phyloP scores from a whole-genome alignment of 2,797 vertebrate genomes.

The Tapirus indicus region DNA sequence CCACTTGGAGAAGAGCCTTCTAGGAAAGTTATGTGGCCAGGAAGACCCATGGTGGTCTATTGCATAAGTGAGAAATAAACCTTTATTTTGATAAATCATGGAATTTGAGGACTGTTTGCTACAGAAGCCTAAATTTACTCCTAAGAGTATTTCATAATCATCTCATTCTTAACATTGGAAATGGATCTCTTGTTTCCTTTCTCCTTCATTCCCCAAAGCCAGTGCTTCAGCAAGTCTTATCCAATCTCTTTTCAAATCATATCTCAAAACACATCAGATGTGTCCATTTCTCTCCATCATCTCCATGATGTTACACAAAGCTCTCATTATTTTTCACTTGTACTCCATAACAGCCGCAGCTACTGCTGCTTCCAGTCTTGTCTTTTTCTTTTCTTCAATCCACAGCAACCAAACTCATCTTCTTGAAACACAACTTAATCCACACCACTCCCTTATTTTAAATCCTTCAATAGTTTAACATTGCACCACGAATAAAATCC shows the following conservation, averaged over 20 bases:
- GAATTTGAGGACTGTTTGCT: neutral
- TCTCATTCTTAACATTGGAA: neutral
- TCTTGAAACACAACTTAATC: neutral
- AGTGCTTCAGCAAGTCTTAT: neutral
- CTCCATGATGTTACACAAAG: neutral
- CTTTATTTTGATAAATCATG: neutral
- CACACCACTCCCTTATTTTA: neutral
- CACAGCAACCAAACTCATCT: neutral
- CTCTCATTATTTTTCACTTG: neutral
- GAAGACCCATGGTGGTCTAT: neutral
- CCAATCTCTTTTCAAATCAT: neutral
- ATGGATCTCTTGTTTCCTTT: neutral
- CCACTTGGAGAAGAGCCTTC: neutral
- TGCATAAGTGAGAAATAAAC: neutral
- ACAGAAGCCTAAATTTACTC: neutral
- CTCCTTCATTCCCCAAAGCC: neutral
- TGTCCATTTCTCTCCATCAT: neutral
- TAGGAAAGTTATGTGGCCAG: neutral
- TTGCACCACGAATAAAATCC: neutral
- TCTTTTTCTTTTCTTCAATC: neutral
- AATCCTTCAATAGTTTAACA: neutral
- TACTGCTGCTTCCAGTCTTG: neutral
- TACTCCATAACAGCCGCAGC: neutral
- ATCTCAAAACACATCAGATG: neutral
- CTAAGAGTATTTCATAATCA: neutral